Percentiles rank a stretch among this genome's conserved stretches.
phyloP scores from a whole-genome alignment of 2,888 invertebrate species.

The Drosophila falleni region DNA sequence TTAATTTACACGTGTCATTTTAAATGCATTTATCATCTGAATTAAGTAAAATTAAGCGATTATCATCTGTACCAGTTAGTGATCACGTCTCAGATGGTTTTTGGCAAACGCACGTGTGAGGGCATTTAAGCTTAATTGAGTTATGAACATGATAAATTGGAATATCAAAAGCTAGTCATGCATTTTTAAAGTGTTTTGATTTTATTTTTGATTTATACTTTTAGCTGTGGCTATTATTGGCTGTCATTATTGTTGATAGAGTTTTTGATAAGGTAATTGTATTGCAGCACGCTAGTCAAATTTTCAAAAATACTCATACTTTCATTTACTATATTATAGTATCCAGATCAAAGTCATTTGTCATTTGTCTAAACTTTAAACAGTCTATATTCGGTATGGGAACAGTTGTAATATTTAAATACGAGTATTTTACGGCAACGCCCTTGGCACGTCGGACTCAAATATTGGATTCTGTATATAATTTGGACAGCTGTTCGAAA shows the following conservation, averaged over 20 bases:
- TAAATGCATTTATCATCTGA: slow-evolving; percentile 17
- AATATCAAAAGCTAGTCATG: slow-evolving; percentile 33
- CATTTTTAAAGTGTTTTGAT: slow-evolving; percentile 43
- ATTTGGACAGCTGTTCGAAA: slow-evolving; percentile 60
- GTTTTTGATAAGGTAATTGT: slow-evolving; percentile 63
- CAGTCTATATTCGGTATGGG: not conserved
- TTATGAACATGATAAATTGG: slow-evolving; percentile 49
- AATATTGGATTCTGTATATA: slow-evolving; percentile 29
- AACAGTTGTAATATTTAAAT: slow-evolving; percentile 29
- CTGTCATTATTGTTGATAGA: slow-evolving; percentile 36
- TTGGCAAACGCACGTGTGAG: slow-evolving; percentile 53
- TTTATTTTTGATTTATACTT: slow-evolving; percentile 27
- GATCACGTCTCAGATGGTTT: slow-evolving; percentile 54
- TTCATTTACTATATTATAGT: slow-evolving; percentile 14
- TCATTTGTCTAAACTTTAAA: slow-evolving; percentile 14
- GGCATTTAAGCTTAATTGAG: slow-evolving; percentile 48
- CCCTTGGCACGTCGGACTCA: slow-evolving; percentile 57
- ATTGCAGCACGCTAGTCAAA: slow-evolving; percentile 55
- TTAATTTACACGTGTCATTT: slow-evolving; percentile 31
- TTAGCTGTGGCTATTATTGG: slow-evolving; percentile 27
- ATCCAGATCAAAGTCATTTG: slow-evolving; percentile 22
- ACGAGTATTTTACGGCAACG: slow-evolving; percentile 8
- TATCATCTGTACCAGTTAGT: slow-evolving; percentile 7
- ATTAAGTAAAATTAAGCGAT: slow-evolving; percentile 4
- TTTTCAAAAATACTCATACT: slow-evolving; percentile 25